phyloP scores from a whole-genome alignment of 1,140 invertebrate species.

The Drosophila dunni region DNA sequence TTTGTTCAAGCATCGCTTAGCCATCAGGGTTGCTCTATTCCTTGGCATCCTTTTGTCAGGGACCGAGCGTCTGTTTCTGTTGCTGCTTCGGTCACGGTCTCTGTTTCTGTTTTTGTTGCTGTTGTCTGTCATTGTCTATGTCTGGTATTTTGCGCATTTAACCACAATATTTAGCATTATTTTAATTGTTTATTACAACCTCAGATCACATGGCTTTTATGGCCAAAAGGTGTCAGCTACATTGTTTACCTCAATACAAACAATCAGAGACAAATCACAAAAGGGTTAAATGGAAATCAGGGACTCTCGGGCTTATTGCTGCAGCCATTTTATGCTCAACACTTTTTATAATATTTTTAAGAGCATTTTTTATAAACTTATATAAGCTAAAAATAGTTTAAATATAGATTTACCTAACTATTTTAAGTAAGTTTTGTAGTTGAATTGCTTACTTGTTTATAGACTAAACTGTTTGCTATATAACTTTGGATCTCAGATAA shows the following conservation, averaged over 20 bases:
- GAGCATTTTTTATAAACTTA: too few relatives aligned
- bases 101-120: neutral
- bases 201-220: slow-evolving; percentile 11
- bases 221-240: slow-evolving; percentile 18
- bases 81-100: neutral
- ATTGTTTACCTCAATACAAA: neutral
- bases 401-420: too few relatives aligned
- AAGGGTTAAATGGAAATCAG: neutral
- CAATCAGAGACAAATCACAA: neutral
- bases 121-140: neutral
- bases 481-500: too few relatives aligned
- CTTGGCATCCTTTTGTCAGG: neutral
- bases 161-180: slow-evolving; percentile 53
- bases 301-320: too few relatives aligned
- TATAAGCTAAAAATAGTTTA: too few relatives aligned
- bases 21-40: slow-evolving; percentile 16
- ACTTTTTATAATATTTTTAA: too few relatives aligned
- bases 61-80: neutral
- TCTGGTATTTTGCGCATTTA: slow-evolving; percentile 36
- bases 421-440: too few relatives aligned
- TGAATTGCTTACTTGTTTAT: too few relatives aligned
- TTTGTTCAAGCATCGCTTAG: slow-evolving; percentile 28
- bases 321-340: too few relatives aligned
- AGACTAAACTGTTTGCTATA: too few relatives aligned
- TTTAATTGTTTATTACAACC: slow-evolving; percentile 47